These are phyloP conservation scores for Megaceryle maxima DNA, from an alignment of 2,113 vertebrate species.

Conservation along the genomic window DNA sequence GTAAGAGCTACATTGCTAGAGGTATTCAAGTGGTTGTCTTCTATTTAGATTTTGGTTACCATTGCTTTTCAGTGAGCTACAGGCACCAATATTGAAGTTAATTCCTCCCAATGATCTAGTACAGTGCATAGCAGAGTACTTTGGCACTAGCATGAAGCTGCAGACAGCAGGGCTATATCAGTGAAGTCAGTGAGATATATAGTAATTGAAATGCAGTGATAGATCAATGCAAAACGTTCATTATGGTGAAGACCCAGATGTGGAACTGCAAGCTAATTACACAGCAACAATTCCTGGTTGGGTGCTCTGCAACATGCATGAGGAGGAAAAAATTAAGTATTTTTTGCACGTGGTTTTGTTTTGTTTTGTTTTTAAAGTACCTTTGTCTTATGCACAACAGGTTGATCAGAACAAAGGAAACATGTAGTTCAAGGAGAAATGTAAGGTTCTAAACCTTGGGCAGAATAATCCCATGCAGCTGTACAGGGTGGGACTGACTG, in stretches of 20 bases:
- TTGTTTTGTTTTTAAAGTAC: background rate
- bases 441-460: background rate
- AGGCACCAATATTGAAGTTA: background rate
- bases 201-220: background rate
- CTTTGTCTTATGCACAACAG: background rate
- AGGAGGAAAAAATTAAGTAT: background rate
- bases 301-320: background rate
- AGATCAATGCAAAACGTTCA: background rate
- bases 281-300: background rate
- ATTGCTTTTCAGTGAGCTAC: background rate
- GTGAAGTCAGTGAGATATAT: background rate
- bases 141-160: background rate
- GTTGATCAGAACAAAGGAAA: background rate
- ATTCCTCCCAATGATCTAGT: background rate
- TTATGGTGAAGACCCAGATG: background rate
- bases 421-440: background rate
- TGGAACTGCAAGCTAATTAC: background rate
- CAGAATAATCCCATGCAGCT: background rate
- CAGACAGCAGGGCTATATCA: background rate
- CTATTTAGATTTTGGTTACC: background rate
- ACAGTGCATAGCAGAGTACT: background rate
- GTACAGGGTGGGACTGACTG: background rate
- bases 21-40: background rate
- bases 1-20: background rate
- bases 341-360: background rate